Percentiles rank a stretch among this genome's conserved stretches.
phyloP scores from a whole-genome alignment of 2,113 vertebrate species.

The Microtus montanus region DNA sequence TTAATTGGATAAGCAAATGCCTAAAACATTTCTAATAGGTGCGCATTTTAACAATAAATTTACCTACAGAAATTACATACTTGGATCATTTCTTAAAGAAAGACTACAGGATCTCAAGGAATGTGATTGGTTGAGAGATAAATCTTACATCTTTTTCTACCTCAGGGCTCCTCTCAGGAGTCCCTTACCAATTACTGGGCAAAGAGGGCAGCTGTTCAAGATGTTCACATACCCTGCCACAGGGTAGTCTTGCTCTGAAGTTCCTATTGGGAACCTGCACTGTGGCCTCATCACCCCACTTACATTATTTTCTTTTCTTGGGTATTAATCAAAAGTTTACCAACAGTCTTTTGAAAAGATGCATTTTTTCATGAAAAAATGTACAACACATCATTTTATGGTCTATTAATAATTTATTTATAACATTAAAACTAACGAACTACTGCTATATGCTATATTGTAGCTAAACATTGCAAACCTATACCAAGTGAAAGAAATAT shows the following conservation, averaged over 20 bases:
- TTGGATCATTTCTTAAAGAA: not conserved
- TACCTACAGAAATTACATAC: not conserved
- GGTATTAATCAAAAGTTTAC: not conserved
- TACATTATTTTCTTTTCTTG: not conserved
- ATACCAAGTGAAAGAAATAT: not conserved
- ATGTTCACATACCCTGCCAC: not conserved
- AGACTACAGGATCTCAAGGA: not conserved
- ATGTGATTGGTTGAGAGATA: not conserved
- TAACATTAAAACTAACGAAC: not conserved
- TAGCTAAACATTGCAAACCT: not conserved
- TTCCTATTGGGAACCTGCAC: not conserved
- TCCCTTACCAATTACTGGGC: no score
- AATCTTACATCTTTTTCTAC: not conserved
- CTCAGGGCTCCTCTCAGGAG: not conserved
- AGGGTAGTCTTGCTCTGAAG: not conserved
- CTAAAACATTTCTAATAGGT: not conserved
- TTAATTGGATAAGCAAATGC: not conserved
- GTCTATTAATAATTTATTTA: not conserved
- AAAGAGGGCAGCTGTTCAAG: not conserved
- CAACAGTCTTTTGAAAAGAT: not conserved
- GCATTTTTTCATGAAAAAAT: not conserved
- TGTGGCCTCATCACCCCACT: not conserved
- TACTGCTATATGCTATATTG: not conserved
- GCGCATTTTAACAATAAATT: not conserved
- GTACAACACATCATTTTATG: not conserved